Conservation (phyloP, 2,797 vertebrate genomes). For the Vultur gryphus region DNA sequence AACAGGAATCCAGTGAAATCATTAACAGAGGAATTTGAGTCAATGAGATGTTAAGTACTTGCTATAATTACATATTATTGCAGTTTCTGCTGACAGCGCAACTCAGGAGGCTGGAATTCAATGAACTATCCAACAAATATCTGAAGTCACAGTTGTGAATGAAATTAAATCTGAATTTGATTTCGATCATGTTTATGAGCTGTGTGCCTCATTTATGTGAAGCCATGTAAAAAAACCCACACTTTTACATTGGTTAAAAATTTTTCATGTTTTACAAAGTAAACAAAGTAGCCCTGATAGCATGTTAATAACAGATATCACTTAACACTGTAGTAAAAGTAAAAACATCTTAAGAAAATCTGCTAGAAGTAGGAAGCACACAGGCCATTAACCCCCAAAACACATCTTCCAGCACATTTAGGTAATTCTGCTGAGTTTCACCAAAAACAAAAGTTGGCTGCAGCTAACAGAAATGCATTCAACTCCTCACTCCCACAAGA, state of each 20-base stretch:
- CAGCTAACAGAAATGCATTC: not conserved
- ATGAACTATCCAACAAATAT: slow-evolving; percentile 38
- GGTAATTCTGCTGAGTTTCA: slow-evolving; percentile 39
- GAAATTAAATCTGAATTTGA: slow-evolving; percentile 24
- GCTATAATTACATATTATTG: slow-evolving; percentile 61
- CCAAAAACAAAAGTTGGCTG: not conserved
- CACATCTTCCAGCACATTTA: slow-evolving; percentile 26
- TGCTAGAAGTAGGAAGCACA: slow-evolving; percentile 6
- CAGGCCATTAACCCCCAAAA: slow-evolving; percentile 12
- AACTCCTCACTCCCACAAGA: slow-evolving; percentile 13
- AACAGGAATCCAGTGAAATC: slow-evolving; percentile 56
- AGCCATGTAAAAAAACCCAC: not conserved
- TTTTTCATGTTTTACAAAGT: not conserved
- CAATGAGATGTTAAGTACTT: slow-evolving; percentile 63
- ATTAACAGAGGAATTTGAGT: slow-evolving; percentile 65
- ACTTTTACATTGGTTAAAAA: not conserved
- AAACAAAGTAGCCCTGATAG: not conserved
- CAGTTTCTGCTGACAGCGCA: slow-evolving; percentile 54
- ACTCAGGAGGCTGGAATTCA: slow-evolving; percentile 36
- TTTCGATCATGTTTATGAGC: not conserved
- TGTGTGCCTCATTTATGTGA: not conserved
- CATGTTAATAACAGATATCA: not conserved
- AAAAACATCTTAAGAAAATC: slow-evolving; percentile 17
- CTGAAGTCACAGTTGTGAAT: slow-evolving; percentile 29
- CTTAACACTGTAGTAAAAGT: not conserved